Evolutionary conservation across 2,113 vertebrate genomes (phyloP), one percentile per base, ranked within the genome.

Genomic region (Mesoclemmys tuberculata): DNA sequence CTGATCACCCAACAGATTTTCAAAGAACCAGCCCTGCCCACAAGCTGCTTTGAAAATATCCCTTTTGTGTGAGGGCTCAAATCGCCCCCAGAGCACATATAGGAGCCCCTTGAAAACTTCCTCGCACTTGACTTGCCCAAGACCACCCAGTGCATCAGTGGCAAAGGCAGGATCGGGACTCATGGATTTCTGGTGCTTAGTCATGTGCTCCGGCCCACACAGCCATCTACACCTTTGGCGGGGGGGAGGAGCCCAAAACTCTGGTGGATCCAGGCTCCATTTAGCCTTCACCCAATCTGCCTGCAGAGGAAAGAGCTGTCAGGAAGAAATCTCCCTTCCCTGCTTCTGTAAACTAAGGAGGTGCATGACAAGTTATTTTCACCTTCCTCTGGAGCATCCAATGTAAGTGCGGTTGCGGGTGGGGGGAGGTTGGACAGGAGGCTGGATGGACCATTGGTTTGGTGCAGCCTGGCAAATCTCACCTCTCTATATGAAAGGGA

Each of bases 321-420:
- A 5, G 7, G 5, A n/a, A 90, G 75, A 24, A 87, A 21, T 18
- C 35, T 56, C 31, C 35, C 80, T 6, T 35, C 48, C 38, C 80
- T 41, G 41, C 49, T 80, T 83, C 77, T 82, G 54, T 29, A 35
- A n/a, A 78, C 6, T 0, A 2, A 68, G 88, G 6, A 10, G 64
- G 46, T 58, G 41, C 49, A 56, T 55, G 31, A 7, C 31, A 85
- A 68, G 89, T 80, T 97, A 95, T 96, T 90, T 91, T 64, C 61
- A 54, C 11, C 77, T 49, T 84, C 84, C 85, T 52, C 88, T 93
- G 79, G 74, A 87, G 79, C 55, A 93, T 26, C 0, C 0, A 93
- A 75, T 46, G 85, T 58, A 27, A 74, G 56, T 82, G 85, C 11
- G 44, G 8, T 71, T 46, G 46, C 6, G 46, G 46, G 38, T 24